Evolutionary conservation across 2,888 invertebrate species (phyloP).

Genomic region (Eledone cirrhosa): DNA sequence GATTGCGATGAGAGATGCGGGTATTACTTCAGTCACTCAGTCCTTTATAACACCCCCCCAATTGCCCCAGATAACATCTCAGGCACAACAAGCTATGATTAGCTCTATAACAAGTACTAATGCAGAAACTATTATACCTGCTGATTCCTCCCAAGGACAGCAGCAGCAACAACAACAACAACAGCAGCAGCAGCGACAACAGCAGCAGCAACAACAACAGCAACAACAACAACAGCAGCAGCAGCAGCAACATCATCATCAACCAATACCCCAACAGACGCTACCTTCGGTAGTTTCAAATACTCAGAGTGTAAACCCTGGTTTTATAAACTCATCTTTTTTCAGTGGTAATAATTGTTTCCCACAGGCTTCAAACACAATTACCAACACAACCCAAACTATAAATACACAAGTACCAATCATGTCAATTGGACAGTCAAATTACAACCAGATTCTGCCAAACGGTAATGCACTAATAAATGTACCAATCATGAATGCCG

Average conservation of each 20-base stretch:
- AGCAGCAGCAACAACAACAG: slow-evolving; percentile 35
- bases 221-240: slow-evolving; percentile 31
- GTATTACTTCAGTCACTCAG: slow-evolving; percentile 42
- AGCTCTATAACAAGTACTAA: slow-evolving; percentile 18
- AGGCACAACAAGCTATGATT: neutral
- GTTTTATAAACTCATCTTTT: neutral
- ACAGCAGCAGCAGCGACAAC: slow-evolving; percentile 32
- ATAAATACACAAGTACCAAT: slow-evolving; percentile 40
- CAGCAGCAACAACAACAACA: no score
- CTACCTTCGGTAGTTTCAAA: slow-evolving; percentile 54
- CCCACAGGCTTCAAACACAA: slow-evolving; percentile 26
- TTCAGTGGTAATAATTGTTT: neutral
- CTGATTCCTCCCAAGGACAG: neutral
- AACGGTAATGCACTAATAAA: slow-evolving; percentile 41
- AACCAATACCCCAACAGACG: slow-evolving; percentile 48
- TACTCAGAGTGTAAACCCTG: slow-evolving; percentile 38
- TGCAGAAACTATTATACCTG: neutral
- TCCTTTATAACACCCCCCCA: slow-evolving; percentile 18
- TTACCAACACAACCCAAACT: slow-evolving; percentile 35
- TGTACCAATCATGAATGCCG: slow-evolving; percentile 43
- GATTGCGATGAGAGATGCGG: slow-evolving; percentile 58
- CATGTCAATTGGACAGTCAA: slow-evolving; percentile 43
- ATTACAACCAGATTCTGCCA: slow-evolving; percentile 32
- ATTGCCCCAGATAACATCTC: slow-evolving; percentile 9
- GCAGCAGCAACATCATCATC: slow-evolving; percentile 30